phyloP scores from a whole-genome alignment of 2,113 vertebrate species.

The Aspiorhynchus laticeps region DNA sequence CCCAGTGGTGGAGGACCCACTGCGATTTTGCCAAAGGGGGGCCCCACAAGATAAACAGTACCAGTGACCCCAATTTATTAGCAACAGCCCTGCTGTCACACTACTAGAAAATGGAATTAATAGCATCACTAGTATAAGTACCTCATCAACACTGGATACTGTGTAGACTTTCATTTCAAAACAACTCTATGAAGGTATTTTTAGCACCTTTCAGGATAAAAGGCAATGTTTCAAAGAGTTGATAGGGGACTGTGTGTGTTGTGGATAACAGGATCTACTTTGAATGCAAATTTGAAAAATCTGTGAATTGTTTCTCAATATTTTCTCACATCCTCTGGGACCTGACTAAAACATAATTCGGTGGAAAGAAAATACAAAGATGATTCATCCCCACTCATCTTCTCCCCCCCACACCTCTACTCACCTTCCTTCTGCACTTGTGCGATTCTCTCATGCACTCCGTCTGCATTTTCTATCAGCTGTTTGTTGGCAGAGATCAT shows the following conservation, averaged over 20 bases:
- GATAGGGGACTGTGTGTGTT: slow-evolving; percentile 13
- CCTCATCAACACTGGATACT: not conserved
- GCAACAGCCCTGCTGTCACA: not conserved
- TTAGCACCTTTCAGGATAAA: not conserved
- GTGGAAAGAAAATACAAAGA: not conserved
- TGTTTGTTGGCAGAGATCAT: slow-evolving; percentile 92
- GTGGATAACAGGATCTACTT: not conserved
- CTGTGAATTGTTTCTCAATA: slow-evolving; percentile 10
- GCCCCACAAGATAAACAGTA: not conserved
- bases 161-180: not conserved
- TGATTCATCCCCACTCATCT: not conserved
- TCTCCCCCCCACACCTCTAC: slow-evolving; percentile 5
- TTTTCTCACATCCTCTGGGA: not conserved
- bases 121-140: not conserved
- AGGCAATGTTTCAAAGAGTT: not conserved
- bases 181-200: not conserved
- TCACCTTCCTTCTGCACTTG: slow-evolving; percentile 89
- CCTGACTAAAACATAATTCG: not conserved
- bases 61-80: not conserved
- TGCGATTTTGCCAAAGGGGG: too few relatives aligned
- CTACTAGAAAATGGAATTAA: not conserved
- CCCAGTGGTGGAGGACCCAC: not conserved
- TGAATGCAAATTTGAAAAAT: not conserved
- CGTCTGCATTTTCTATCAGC: slow-evolving; percentile 89
- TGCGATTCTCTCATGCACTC: slow-evolving; percentile 86